These are phyloP conservation scores for Lepidocyrtoides sp. DNA, from an alignment of 2,888 invertebrate genomes.

Conservation along the genomic window DNA sequence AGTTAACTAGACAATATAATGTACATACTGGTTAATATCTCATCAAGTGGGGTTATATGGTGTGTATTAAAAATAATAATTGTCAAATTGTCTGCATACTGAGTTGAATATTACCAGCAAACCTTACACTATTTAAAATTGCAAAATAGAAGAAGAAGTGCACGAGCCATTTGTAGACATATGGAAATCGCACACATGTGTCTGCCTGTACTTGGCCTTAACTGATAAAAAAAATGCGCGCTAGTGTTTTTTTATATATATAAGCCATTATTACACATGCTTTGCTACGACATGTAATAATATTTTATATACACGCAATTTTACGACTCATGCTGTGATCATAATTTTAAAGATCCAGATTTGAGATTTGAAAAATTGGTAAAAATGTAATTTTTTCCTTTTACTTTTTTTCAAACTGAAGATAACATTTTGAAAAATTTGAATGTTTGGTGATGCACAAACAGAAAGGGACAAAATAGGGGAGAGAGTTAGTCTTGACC, in stretches of 20 bases:
- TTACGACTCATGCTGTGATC: slow-evolving; percentile 56
- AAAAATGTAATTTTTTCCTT: slow-evolving; percentile 57
- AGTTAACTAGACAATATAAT: not conserved
- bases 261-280: slow-evolving; percentile 4
- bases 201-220: slow-evolving; percentile 18
- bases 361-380: slow-evolving; percentile 56
- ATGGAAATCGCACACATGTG: slow-evolving; percentile 13
- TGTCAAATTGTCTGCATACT: slow-evolving; percentile 9
- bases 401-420: slow-evolving; percentile 36
- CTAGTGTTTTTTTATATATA: not conserved
- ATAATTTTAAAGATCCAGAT: slow-evolving; percentile 65
- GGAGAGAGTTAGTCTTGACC: slow-evolving; percentile 52
- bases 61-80: slow-evolving; percentile 42
- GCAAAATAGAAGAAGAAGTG: not conserved
- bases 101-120: slow-evolving; percentile 29
- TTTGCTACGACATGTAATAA: slow-evolving; percentile 23
- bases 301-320: slow-evolving; percentile 11
- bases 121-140: slow-evolving; percentile 9
- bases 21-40: slow-evolving; percentile 10
- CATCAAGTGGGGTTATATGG: slow-evolving; percentile 2
- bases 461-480: slow-evolving; percentile 54
- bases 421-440: too few species aligned
- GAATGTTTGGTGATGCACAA: not conserved
- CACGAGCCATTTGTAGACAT: slow-evolving; percentile 41
- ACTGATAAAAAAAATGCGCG: too few species aligned